These are phyloP conservation scores for Temnothorax rugatulus DNA, from an alignment of 2,888 invertebrate genomes.

Conservation along the genomic window DNA sequence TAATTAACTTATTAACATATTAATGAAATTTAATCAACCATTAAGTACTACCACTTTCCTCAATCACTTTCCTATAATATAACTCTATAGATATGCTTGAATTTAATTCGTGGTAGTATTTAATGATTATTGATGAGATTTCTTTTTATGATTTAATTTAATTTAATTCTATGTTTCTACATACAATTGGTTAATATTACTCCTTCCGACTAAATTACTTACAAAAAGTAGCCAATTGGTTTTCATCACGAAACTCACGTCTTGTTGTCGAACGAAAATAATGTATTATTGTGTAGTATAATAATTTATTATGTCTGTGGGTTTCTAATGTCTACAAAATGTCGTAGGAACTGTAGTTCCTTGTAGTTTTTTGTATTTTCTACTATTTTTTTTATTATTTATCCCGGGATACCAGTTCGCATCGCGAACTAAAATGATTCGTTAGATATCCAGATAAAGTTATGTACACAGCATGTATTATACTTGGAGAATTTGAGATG, in stretches of 20 bases:
- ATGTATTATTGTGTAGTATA: conserved; percentile 21
- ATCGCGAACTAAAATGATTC: conserved; percentile 23
- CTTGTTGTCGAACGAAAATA: background rate
- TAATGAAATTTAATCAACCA: conserved; percentile 9
- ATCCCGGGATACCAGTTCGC: background rate
- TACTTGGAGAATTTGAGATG: conserved; percentile 32
- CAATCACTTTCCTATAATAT: conserved; percentile 21
- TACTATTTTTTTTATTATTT: conserved; percentile 8
- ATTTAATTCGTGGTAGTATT: conserved; percentile 25
- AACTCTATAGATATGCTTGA: conserved; percentile 3
- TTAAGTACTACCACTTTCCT: conserved; percentile 26
- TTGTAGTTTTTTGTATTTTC: conserved; percentile 24
- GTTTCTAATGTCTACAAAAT: conserved; percentile 18
- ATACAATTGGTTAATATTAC: background rate
- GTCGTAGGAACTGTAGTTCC: background rate
- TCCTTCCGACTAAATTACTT: background rate
- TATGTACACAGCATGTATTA: conserved; percentile 37
- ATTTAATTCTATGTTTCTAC: background rate
- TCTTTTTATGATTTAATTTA: background rate
- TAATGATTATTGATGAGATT: conserved; percentile 21
- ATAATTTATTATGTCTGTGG: conserved; percentile 14
- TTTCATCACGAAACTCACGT: background rate
- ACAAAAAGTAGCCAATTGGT: background rate
- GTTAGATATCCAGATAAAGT: conserved; percentile 23
- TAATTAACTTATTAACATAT: conserved; percentile 25